Evolutionary conservation across 30 jellyfish, hydroid and myxozoan genomes (phyloP), one percentile per base, ranked within the genome.

Genomic region (Catostylus mosaicus): DNA sequence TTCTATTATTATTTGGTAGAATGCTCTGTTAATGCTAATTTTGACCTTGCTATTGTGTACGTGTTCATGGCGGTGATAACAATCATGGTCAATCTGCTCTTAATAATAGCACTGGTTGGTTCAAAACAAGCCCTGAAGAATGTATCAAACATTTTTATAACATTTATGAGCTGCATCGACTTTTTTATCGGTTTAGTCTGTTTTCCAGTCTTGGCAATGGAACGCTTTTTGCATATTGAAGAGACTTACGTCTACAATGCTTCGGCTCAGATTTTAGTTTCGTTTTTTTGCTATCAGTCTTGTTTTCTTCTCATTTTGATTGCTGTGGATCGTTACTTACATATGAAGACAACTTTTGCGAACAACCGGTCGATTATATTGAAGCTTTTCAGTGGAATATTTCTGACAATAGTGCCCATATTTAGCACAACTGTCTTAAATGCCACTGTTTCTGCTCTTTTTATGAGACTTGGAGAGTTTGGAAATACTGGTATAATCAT

Each of bases 291-390:
- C 63, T 4, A 10, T 4, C 63, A 10, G 19, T 50, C 63, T 27
- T 50, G 27, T 3, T 16, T 50, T 50, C 2, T 68, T 20, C 46
- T 37, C 30, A 30, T 32, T 16, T 30, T 73, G 11, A 32, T 57
- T 52, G 77, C 87, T 12, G 61, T 75, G 24, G 69, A 75, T 56
- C 63, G 65, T 1, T 68, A 68, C 40, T 7, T 68, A 32, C 80
- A 68, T 30, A 68, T 68, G 80, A 68, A 35, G 23, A 22, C 80
- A 11, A 26, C 35, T 22, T 19, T 68, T 12, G 33, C 11, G 23
- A 22, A 20, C 4, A 30, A 23, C 29, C 5, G 24, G 24, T 68
- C 80, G 20, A 37, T n/a, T 22, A 19, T 68, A 3, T 11, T 14
- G 26, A 68, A 35, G 35, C 30, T 68, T 2, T 36, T 68, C 57